phyloP scores from a whole-genome alignment of 2,888 invertebrate genomes.

The Ceramica pisi region DNA sequence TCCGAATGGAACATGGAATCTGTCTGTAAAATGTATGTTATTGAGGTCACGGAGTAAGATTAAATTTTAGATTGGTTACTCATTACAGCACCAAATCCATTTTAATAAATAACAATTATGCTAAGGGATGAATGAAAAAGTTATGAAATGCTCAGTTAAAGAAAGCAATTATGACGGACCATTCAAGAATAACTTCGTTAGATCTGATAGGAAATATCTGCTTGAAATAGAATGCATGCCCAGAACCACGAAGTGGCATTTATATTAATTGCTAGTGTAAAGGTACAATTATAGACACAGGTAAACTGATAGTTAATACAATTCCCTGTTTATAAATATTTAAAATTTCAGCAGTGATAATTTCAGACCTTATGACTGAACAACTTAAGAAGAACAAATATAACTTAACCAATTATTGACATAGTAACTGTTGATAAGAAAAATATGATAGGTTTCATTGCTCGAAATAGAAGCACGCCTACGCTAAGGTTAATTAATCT shows the following conservation, averaged over 20 bases:
- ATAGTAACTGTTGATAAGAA: background rate
- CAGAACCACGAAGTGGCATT: too few relatives aligned
- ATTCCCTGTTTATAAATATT: background rate
- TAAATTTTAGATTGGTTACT: too few relatives aligned
- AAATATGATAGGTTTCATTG: slow-evolving; percentile 4
- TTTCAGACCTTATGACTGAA: background rate
- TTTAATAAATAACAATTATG: too few relatives aligned
- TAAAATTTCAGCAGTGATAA: background rate
- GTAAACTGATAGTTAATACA: background rate
- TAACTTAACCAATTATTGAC: slow-evolving; percentile 2
- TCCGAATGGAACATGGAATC: background rate
- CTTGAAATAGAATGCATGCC: too few relatives aligned
- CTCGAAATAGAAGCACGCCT: background rate
- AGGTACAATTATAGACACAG: background rate
- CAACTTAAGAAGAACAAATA: background rate
- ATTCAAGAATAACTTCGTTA: background rate
- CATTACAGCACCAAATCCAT: too few relatives aligned
- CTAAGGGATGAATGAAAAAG: background rate
- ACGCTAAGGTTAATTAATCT: slow-evolving; percentile 1
- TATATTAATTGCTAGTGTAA: background rate
- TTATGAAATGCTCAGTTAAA: background rate
- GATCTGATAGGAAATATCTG: too few relatives aligned
- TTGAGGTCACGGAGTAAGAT: too few relatives aligned
- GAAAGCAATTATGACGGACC: background rate
- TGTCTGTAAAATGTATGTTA: background rate